Conservation (phyloP, 2,888 invertebrate genomes). For the Drosophila antonietae region DNA sequence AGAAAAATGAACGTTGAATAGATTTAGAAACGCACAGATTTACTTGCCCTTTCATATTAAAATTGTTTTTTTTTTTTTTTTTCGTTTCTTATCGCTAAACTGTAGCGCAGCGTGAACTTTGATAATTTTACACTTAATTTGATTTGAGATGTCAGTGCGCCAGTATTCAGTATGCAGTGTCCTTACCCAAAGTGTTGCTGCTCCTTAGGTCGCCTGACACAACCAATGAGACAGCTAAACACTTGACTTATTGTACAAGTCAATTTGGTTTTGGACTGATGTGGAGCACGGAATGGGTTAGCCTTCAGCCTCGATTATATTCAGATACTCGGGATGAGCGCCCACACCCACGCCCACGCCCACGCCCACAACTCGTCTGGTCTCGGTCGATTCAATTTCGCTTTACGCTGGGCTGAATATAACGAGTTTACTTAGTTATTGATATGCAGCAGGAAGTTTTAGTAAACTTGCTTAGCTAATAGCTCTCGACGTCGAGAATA, state of each 20-base stretch:
- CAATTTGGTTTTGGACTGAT: slow-evolving; percentile 26
- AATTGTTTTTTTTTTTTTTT: background rate
- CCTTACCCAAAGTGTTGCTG: slow-evolving; percentile 8
- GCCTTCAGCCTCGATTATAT: slow-evolving; percentile 14
- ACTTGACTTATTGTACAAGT: slow-evolving; percentile 48
- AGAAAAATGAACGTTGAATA: slow-evolving; percentile 75
- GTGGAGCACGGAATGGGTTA: slow-evolving; percentile 4
- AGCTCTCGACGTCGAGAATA: slow-evolving; percentile 20
- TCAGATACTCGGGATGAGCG: background rate
- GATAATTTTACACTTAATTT: slow-evolving; percentile 77
- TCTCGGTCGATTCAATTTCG: slow-evolving; percentile 18
- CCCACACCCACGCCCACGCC: background rate
- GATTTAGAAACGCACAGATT: slow-evolving; percentile 67
- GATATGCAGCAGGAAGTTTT: slow-evolving; percentile 59
- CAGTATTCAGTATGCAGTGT: slow-evolving; percentile 8
- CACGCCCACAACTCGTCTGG: too few relatives aligned
- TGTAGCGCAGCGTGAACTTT: slow-evolving; percentile 40
- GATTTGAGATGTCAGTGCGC: slow-evolving; percentile 50
- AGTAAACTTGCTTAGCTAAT: slow-evolving; percentile 30
- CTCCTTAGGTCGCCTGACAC: slow-evolving; percentile 5
- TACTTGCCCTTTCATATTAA: slow-evolving; percentile 29
- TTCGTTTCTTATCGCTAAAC: slow-evolving; percentile 11
- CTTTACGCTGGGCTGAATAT: slow-evolving; percentile 23
- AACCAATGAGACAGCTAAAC: slow-evolving; percentile 41
- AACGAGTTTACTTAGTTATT: slow-evolving; percentile 63